Evolutionary conservation across 2,888 invertebrate species (phyloP), one percentile per base, ranked within the genome.

Genomic region (Pollenia griseotomentosa): DNA sequence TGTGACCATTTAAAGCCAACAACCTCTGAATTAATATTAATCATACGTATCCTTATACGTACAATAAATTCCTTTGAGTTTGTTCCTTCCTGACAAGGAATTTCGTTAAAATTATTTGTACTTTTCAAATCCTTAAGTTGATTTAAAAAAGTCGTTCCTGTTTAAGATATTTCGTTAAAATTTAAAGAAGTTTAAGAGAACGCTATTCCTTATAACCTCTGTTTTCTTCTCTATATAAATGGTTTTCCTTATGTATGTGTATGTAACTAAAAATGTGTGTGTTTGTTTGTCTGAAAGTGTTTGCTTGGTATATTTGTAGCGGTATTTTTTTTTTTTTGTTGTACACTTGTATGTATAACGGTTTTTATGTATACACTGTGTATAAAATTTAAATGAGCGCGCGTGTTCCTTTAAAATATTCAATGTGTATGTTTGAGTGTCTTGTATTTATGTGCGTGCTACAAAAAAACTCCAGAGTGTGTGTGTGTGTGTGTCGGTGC

Each of bases 391-490:
- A 51, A 68, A 82, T 65, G 74, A 79, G 82, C 68, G 82, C 82
- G 73, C 59, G 74, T 85, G 81, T 85, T 85, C 75, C 71, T 75
- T 85, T 75, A 55, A 71, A 48, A 75, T 80, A 5, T 19, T 48
- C 33, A 61, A 40, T 48, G 42, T 61, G 44, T 40, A 53, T 68
- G 73, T 51, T 68, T 79, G 46, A 11, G 11, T 33, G 14, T 33
- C 40, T 68, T 53, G 51, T 59, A n/a, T 73, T 57, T 73, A 55
- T 59, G 11, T 46, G 61, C 61, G 44, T 70, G 40, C 61, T 33
- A 70, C 51, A 70, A 57, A 55, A n/a, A 42, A 40, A 33, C 55
- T 12, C 7, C 70, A 57, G 44, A 19, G 70, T 61, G 59, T 51
- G 10, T 63, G 51, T 79, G 48, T 19, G 40, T 65, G 42, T 44